Percentiles rank a stretch among this genome's conserved stretches.
phyloP scores from a whole-genome alignment of 2,113 vertebrate genomes.

The Camelus dromedarius region DNA sequence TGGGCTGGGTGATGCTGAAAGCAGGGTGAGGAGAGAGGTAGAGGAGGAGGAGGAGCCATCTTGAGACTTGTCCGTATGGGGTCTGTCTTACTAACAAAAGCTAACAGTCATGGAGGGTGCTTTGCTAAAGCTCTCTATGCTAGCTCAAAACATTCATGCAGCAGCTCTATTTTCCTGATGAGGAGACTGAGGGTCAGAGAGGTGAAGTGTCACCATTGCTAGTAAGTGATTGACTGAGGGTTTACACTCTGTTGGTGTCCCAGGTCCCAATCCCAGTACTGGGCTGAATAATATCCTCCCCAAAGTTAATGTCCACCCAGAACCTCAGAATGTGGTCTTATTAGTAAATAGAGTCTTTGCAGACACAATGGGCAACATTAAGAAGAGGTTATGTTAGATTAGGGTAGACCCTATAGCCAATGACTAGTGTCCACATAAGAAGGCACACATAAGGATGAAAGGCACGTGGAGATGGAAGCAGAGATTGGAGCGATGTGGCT shows the following conservation, averaged over 20 bases:
- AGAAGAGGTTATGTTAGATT: background rate
- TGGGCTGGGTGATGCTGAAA: background rate
- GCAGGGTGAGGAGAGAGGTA: background rate
- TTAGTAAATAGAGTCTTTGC: background rate
- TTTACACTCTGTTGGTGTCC: background rate
- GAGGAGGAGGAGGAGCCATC: background rate
- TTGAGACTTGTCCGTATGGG: background rate
- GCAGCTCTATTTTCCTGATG: background rate
- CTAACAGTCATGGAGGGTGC: background rate
- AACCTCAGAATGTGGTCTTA: background rate
- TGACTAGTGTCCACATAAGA: background rate
- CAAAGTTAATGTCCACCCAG: background rate
- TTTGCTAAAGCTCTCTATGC: background rate
- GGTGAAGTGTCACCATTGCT: background rate
- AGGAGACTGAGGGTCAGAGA: background rate
- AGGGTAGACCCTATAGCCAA: background rate
- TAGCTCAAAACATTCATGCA: background rate
- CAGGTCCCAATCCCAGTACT: accelerated
- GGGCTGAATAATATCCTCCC: background rate
- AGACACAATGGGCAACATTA: background rate
- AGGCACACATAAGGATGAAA: background rate
- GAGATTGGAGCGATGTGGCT: background rate
- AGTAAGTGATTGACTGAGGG: background rate
- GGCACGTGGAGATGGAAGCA: background rate
- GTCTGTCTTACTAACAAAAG: background rate